phyloP scores from a whole-genome alignment of 1,140 invertebrate genomes.

The Cyphomyrmex costatus region DNA sequence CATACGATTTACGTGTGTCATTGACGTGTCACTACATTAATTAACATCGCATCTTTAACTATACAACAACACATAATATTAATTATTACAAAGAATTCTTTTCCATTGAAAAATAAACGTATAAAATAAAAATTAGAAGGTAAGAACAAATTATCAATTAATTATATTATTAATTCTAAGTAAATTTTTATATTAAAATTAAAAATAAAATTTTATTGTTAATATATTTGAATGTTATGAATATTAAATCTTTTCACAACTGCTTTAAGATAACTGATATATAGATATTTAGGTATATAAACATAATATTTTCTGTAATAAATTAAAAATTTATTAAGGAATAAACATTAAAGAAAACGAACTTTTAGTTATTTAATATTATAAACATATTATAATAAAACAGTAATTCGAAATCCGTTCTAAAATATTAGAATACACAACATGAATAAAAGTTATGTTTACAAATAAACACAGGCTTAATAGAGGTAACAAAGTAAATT shows the following conservation, averaged over 20 bases:
- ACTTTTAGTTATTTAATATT: constrained; percentile 17
- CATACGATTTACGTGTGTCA: too few relatives aligned
- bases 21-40: too few relatives aligned
- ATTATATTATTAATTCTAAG: background rate
- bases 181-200: constrained; percentile 13
- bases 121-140: background rate
- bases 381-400: background rate
- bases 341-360: background rate
- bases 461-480: background rate
- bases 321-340: background rate
- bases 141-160: background rate
- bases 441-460: background rate
- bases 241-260: background rate
- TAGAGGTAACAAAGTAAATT: background rate
- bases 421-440: background rate
- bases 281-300: background rate
- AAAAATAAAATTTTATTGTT: background rate
- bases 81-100: constrained; percentile 6
- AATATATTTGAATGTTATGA: background rate
- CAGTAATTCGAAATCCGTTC: background rate
- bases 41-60: background rate
- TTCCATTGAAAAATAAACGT: background rate
- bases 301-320: background rate
- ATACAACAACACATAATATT: background rate
- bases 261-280: background rate